Percentiles rank a stretch among this genome's conserved stretches.
Conservation (phyloP, 1,140 invertebrate genomes). For the Hyles vespertilio region DNA sequence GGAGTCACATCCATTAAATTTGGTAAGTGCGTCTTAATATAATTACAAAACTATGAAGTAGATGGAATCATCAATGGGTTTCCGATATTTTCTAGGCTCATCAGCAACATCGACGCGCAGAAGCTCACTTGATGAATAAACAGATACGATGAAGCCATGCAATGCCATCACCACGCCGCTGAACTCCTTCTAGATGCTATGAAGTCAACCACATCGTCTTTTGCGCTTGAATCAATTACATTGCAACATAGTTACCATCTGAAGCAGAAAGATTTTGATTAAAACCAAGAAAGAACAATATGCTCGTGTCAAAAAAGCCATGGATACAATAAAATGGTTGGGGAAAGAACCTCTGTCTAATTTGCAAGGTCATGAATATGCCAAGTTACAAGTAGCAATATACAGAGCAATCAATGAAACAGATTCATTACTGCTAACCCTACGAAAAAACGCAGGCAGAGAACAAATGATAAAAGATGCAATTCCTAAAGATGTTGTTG, state of each 20-base stretch:
- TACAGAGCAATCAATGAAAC: constrained; percentile 79
- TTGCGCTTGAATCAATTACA: constrained; percentile 77
- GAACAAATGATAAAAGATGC: constrained; percentile 37
- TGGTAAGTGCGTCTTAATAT: constrained; percentile 37
- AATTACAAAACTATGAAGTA: too few species aligned
- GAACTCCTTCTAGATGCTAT: constrained; percentile 76
- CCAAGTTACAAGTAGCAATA: constrained; percentile 75
- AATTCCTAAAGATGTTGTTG: constrained; percentile 38
- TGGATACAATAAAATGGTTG: constrained; percentile 72
- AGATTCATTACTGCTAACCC: constrained; percentile 76
- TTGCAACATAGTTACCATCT: constrained; percentile 79
- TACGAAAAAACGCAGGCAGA: constrained; percentile 40
- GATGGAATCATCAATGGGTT: too few species aligned
- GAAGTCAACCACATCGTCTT: constrained; percentile 70
- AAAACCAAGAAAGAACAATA: constrained; percentile 77
- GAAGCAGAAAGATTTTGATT: constrained; percentile 76
- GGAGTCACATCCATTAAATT: constrained; percentile 65
- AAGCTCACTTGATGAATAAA: constrained; percentile 76
- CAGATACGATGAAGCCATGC: constrained; percentile 79
- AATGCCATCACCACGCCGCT: constrained; percentile 79
- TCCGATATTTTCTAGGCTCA: constrained; percentile 75
- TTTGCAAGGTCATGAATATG: constrained; percentile 53
- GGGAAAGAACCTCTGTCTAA: constrained; percentile 57
- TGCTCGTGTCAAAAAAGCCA: constrained; percentile 75
- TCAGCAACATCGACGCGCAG: constrained; percentile 79